Conservation (phyloP, 2,888 invertebrate genomes). For the Sericinus montela region DNA sequence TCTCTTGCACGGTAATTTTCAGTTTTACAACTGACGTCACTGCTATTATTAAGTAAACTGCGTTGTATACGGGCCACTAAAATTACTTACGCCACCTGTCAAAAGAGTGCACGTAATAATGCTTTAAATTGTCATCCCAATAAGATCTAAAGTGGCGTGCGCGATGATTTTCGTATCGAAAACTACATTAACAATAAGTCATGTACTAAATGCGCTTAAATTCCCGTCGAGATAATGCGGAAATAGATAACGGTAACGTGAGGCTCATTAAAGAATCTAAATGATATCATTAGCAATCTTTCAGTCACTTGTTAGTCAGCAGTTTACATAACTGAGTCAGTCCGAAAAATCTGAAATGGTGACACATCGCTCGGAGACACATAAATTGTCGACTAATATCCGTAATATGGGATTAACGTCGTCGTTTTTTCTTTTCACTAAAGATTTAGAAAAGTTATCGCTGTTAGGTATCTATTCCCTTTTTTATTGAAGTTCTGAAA, state of each 20-base stretch:
- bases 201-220: conserved; percentile 40
- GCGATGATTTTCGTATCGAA: neutral
- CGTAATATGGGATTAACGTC: conserved; percentile 3
- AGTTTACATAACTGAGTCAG: conserved; percentile 59
- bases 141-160: conserved; percentile 21
- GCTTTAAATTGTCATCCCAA: neutral
- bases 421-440: neutral
- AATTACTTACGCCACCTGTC: conserved; percentile 18
- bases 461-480: neutral
- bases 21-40: conserved; percentile 55
- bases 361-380: conserved; percentile 41
- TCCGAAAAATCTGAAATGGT: conserved; percentile 43
- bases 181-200: conserved; percentile 24
- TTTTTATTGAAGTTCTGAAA: too few relatives aligned
- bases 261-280: conserved; percentile 41
- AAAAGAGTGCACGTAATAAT: conserved; percentile 10
- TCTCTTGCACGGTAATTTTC: conserved; percentile 47
- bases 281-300: conserved; percentile 55
- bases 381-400: conserved; percentile 22
- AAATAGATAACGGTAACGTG: conserved; percentile 46
- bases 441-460: neutral
- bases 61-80: conserved; percentile 5
- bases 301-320: conserved; percentile 47
- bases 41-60: conserved; percentile 50
- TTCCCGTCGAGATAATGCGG: conserved; percentile 38